Percentiles rank a stretch among this genome's conserved stretches.
Conservation (phyloP, 2,888 invertebrate genomes). For the Mylabris sibirica region DNA sequence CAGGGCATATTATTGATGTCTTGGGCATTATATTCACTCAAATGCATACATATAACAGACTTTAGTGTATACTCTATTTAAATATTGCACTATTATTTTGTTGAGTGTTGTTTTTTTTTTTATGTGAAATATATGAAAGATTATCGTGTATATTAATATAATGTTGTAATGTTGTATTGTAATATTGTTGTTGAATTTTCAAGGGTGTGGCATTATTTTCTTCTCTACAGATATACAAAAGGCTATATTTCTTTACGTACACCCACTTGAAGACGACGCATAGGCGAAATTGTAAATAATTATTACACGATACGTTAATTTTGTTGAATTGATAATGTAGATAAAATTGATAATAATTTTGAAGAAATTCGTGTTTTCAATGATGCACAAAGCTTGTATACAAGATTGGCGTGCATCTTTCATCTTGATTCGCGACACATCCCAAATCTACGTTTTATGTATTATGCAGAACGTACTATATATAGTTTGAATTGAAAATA, state of each 20-base stretch:
- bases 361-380: background rate
- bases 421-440: background rate
- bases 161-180: constrained; percentile 36
- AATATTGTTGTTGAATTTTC: constrained; percentile 1
- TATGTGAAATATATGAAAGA: constrained; percentile 38
- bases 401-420: background rate
- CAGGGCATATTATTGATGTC: constrained; percentile 40
- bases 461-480: background rate
- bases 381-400: background rate
- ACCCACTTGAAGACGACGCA: background rate
- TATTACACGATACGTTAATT: background rate
- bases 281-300: background rate
- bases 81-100: constrained; percentile 34
- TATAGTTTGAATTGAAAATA: background rate
- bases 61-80: background rate
- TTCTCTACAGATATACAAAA: background rate
- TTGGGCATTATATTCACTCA: constrained; percentile 33
- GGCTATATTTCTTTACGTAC: background rate
- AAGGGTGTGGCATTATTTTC: constrained; percentile 3
- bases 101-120: constrained; percentile 22
- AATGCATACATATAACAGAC: constrained; percentile 17
- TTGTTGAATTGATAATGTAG: background rate
- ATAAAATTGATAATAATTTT: background rate
- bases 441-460: constrained; percentile 1
- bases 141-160: constrained; percentile 39